phyloP scores from a whole-genome alignment of 2,888 invertebrate species.

The Mythimna ferrago region DNA sequence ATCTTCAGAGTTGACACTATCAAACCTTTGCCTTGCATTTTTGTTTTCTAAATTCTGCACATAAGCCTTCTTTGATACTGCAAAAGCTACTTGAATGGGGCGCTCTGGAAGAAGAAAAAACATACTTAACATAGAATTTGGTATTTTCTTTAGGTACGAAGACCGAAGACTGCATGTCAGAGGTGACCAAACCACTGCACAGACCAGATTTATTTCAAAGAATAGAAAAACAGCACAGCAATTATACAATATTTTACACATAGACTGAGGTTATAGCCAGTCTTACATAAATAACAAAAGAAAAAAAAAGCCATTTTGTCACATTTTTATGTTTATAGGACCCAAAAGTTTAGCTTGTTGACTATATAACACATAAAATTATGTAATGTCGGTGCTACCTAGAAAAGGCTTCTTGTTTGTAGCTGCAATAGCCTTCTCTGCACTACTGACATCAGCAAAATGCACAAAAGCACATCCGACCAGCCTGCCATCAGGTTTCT shows the following conservation, averaged over 20 bases:
- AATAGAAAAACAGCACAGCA: too few species aligned
- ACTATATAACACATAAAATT: too few species aligned
- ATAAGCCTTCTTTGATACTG: slow-evolving; percentile 95
- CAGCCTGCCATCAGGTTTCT: slow-evolving; percentile 93
- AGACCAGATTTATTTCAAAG: too few species aligned
- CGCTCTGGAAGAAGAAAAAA: slow-evolving; percentile 85
- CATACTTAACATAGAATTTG: neutral
- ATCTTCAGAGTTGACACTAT: slow-evolving; percentile 62
- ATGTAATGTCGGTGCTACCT: slow-evolving; percentile 75
- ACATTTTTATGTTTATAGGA: neutral
- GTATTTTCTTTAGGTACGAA: too few species aligned
- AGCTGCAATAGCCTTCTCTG: slow-evolving; percentile 94
- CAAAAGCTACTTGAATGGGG: slow-evolving; percentile 95
- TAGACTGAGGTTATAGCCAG: too few species aligned
- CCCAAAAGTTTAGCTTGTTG: neutral
- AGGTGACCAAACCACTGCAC: too few species aligned
- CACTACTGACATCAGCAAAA: slow-evolving; percentile 94
- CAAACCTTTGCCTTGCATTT: slow-evolving; percentile 62
- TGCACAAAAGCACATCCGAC: slow-evolving; percentile 98
- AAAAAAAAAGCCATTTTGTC: too few species aligned
- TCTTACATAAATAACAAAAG: too few species aligned
- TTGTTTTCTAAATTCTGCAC: slow-evolving; percentile 69
- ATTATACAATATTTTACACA: too few species aligned
- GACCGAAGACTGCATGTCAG: too few species aligned
- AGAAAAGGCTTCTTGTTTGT: slow-evolving; percentile 93